Percentiles rank a stretch among this genome's conserved stretches.
Evolutionary conservation across 2,797 vertebrate genomes (phyloP).

Genomic region (Numenius phaeopus): DNA sequence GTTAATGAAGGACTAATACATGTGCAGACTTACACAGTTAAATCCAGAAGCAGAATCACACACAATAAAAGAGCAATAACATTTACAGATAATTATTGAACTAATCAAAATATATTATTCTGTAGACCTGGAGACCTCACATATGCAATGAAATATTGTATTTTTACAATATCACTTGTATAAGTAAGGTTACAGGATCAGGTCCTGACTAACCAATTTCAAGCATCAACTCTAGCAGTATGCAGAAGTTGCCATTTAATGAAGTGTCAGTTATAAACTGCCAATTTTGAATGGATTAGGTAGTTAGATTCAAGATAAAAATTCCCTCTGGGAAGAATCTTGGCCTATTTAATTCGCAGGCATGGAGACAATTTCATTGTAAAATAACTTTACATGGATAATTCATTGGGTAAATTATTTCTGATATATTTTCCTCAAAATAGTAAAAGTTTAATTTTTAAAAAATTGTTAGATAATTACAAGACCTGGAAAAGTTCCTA

Average conservation of each 20-base stretch:
- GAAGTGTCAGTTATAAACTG: conserved; percentile 24
- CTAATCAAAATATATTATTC: not conserved
- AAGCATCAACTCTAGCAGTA: not conserved
- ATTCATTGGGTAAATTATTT: not conserved
- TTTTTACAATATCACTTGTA: not conserved
- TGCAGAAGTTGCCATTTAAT: not conserved
- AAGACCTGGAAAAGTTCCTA: not conserved
- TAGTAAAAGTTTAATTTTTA: not conserved
- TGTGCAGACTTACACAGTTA: conserved; percentile 14
- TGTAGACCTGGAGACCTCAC: not conserved
- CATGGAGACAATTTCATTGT: not conserved
- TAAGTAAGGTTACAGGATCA: not conserved
- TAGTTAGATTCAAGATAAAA: conserved; percentile 29
- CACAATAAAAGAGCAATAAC: not conserved
- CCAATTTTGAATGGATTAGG: conserved; percentile 7
- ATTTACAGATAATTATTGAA: not conserved
- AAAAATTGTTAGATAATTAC: not conserved
- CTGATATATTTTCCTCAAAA: not conserved
- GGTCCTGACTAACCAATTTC: not conserved
- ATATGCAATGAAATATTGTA: not conserved
- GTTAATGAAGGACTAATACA: conserved; percentile 49
- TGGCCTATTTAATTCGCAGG: conserved; percentile 25
- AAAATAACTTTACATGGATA: not conserved
- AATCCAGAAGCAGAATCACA: conserved; percentile 37
- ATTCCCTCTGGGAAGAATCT: not conserved